A percentile compares a stretch with the other conserved stretches of the same genome.
phyloP scores from a whole-genome alignment of 2,797 vertebrate genomes.

The Protosalanx chinensis region DNA sequence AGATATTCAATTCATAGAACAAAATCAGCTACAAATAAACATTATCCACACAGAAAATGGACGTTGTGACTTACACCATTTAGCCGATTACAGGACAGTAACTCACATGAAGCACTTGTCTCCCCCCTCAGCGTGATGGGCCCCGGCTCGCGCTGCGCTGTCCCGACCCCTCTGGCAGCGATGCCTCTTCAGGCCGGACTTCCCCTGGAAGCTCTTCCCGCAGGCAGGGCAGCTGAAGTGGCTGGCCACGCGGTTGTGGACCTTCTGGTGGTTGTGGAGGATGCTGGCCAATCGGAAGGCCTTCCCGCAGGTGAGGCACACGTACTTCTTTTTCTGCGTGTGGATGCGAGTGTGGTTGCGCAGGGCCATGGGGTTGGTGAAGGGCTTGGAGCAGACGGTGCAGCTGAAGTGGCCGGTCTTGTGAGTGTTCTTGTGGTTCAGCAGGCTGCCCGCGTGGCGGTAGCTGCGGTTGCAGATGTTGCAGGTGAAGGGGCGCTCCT shows the following conservation, averaged over 20 bases:
- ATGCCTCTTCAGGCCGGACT: constrained; percentile 74
- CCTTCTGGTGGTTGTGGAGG: constrained; percentile 79
- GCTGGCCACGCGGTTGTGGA: constrained; percentile 67
- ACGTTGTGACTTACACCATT: neutral
- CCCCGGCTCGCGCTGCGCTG: constrained; percentile 26
- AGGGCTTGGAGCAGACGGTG: constrained; percentile 77
- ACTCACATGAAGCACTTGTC: constrained; percentile 80
- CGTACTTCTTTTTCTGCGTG: constrained; percentile 76
- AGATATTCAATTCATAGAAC: neutral
- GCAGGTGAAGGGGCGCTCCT: constrained; percentile 75
- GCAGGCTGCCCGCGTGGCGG: constrained; percentile 76
- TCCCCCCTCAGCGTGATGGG: constrained; percentile 55
- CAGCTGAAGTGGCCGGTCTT: constrained; percentile 79
- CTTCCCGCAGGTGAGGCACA: constrained; percentile 79
- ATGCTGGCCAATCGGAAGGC: constrained; percentile 79
- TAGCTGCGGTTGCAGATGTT: constrained; percentile 80
- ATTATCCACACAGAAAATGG: neutral
- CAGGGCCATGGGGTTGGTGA: constrained; percentile 76
- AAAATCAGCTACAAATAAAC: neutral
- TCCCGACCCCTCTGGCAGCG: constrained; percentile 62
- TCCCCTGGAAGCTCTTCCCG: constrained; percentile 80
- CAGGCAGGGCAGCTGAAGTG: constrained; percentile 79
- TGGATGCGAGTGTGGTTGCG: constrained; percentile 80
- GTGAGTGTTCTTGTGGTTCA: constrained; percentile 83
- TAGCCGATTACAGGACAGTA: neutral